phyloP scores from a whole-genome alignment of 1,140 invertebrate genomes.

The Heterodera schachtii region DNA sequence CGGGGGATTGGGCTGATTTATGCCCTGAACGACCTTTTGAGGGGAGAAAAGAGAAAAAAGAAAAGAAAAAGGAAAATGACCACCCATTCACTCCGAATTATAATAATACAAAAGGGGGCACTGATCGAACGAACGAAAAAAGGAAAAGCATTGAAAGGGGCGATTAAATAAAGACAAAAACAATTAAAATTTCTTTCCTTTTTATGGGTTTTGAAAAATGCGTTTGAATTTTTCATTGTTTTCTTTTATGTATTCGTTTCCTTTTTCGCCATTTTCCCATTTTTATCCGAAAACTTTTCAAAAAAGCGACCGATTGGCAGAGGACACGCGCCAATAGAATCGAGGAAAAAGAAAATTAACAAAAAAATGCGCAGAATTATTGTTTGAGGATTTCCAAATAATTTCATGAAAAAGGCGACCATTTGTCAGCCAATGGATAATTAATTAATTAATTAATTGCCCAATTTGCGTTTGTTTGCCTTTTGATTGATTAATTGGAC shows the following conservation, averaged over 20 bases:
- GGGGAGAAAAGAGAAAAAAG: background rate
- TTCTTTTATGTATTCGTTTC: background rate
- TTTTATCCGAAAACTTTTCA: background rate
- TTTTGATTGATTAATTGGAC: slow-evolving; percentile 8
- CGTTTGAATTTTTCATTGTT: background rate
- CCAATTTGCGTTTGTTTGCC: background rate
- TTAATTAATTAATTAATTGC: background rate
- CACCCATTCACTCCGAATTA: background rate
- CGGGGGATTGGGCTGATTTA: slow-evolving; percentile 4
- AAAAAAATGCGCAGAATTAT: slow-evolving; percentile 6
- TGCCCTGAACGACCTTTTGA: slow-evolving; percentile 12
- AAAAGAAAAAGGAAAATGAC: background rate
- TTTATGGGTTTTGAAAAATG: too few relatives aligned
- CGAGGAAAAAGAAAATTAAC: background rate
- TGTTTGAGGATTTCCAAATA: too few relatives aligned
- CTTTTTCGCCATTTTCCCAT: background rate
- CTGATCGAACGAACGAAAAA: background rate
- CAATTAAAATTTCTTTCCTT: too few relatives aligned
- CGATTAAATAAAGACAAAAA: too few relatives aligned
- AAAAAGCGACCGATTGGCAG: background rate
- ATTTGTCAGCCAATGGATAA: background rate
- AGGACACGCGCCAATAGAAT: background rate
- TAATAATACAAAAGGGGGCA: background rate
- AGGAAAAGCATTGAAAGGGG: too few relatives aligned
- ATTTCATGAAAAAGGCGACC: too few relatives aligned